Percentiles rank a stretch among this genome's conserved stretches.
Evolutionary conservation across 2,888 invertebrate genomes (phyloP).

Genomic region (Chalcosyrphus nemorum): DNA sequence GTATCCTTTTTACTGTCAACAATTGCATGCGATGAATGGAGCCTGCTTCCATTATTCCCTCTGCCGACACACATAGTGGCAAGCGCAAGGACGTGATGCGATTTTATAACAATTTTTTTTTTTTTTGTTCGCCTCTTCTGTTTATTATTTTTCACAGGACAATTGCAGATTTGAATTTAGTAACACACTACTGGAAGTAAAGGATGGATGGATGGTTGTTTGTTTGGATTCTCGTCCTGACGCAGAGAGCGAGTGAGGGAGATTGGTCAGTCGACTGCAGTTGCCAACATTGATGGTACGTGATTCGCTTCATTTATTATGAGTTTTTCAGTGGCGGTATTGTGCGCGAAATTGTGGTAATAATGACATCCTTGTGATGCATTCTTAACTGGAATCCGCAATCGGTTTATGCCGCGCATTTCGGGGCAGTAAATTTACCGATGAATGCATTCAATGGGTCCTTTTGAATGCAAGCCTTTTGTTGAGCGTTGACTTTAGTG

Average conservation of each 20-base stretch:
- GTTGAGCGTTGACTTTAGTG: conserved; percentile 7
- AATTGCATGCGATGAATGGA: conserved; percentile 69
- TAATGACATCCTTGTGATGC: conserved; percentile 68
- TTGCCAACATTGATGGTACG: conserved; percentile 30
- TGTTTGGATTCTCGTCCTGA: conserved; percentile 26
- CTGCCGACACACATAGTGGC: conserved; percentile 66
- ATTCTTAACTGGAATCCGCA: conserved; percentile 45
- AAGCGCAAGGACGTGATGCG: conserved; percentile 65
- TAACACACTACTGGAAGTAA: conserved; percentile 16
- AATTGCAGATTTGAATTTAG: conserved; percentile 72
- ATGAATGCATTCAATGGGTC: conserved; percentile 33
- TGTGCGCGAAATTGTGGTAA: conserved; percentile 64
- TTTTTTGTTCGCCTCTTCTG: conserved; percentile 14
- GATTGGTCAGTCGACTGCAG: conserved; percentile 54
- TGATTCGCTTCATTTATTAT: conserved; percentile 62
- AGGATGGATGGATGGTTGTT: conserved; percentile 28
- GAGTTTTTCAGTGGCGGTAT: conserved; percentile 36
- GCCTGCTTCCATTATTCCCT: conserved; percentile 57
- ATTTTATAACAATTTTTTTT: conserved; percentile 36
- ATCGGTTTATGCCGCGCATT: conserved; percentile 33
- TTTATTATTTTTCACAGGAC: conserved; percentile 61
- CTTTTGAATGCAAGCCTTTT: conserved; percentile 7
- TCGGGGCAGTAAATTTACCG: conserved; percentile 35
- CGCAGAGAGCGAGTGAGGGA: not conserved
- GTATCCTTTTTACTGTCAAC: conserved; percentile 72